phyloP scores from a whole-genome alignment of 2,888 invertebrate genomes.

The Eutolmus rufibarbis region DNA sequence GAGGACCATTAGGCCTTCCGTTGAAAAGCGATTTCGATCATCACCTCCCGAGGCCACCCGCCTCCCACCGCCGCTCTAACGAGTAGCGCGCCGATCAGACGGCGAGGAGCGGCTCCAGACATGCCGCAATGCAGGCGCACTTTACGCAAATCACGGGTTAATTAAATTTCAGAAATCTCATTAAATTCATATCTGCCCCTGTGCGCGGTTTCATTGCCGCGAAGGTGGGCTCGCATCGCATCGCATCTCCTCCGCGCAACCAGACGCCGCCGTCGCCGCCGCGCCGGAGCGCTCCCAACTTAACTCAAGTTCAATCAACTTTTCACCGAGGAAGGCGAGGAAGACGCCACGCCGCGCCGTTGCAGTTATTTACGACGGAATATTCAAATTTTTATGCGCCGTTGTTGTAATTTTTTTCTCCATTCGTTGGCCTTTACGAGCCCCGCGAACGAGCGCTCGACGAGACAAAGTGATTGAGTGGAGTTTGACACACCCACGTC shows the following conservation, averaged over 20 bases:
- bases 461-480: constrained; percentile 23
- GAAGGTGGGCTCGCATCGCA: neutral
- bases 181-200: constrained; percentile 1
- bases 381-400: constrained; percentile 32
- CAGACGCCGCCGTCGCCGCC: neutral
- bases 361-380: constrained; percentile 24
- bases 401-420: neutral
- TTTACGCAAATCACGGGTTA: constrained; percentile 23
- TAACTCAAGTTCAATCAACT: constrained; percentile 21
- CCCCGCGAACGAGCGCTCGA: neutral
- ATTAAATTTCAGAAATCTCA: constrained; percentile 32
- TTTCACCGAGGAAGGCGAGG: neutral
- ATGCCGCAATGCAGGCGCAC: neutral
- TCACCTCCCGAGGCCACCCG: neutral
- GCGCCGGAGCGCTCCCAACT: neutral
- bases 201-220: neutral
- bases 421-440: neutral
- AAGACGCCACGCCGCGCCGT: neutral
- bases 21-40: constrained; percentile 9
- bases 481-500: constrained; percentile 12
- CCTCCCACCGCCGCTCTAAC: neutral
- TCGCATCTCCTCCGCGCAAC: neutral
- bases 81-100: neutral
- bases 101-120: neutral
- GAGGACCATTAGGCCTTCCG: neutral